These are phyloP conservation scores for Premnoplex brunnescens DNA, from an alignment of 2,797 vertebrate genomes.

Conservation along the genomic window DNA sequence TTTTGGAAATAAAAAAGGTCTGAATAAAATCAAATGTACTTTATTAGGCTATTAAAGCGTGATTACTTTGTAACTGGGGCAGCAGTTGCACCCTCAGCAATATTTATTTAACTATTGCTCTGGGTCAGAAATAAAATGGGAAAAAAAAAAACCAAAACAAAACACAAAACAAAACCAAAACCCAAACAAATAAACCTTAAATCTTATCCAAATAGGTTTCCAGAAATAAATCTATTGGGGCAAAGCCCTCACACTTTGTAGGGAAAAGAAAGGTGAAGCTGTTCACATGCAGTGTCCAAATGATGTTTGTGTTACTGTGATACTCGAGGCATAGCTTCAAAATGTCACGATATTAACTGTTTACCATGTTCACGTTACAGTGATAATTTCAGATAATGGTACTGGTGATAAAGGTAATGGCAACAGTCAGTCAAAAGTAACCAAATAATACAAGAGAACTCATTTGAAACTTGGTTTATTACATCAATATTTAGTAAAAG, in stretches of 20 bases:
- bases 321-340: not conserved
- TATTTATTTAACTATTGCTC: not conserved
- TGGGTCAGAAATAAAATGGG: not conserved
- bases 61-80: not conserved
- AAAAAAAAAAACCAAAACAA: not conserved
- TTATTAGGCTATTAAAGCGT: not conserved
- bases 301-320: not conserved
- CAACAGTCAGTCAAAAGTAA: not conserved
- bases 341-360: not conserved
- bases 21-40: not conserved
- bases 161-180: not conserved
- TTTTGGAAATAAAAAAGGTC: not conserved
- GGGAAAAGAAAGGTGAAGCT: not conserved
- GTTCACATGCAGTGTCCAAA: not conserved
- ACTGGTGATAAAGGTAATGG: not conserved
- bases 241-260: not conserved
- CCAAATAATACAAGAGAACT: not conserved
- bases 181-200: not conserved
- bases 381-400: not conserved
- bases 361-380: not conserved
- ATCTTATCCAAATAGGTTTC: not conserved
- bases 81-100: not conserved
- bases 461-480: not conserved
- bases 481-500: not conserved
- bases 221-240: not conserved